These are phyloP conservation scores for Pogoniulus pusillus DNA, from an alignment of 2,797 vertebrate genomes.

Conservation along the genomic window DNA sequence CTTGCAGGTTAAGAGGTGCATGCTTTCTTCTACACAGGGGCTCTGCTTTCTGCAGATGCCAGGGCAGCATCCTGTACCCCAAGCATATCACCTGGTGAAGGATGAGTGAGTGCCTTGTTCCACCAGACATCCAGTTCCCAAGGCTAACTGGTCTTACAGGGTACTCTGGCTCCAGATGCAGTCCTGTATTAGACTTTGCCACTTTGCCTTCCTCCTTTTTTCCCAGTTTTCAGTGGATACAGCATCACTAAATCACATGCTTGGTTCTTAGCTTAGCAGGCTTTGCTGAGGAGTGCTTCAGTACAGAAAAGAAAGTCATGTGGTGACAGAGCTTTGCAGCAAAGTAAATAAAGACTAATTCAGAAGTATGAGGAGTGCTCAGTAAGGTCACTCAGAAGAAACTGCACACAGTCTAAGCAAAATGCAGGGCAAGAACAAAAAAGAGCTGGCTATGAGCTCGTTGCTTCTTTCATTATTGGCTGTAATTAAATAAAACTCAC, in stretches of 20 bases:
- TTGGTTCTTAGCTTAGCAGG: slow-evolving; percentile 1
- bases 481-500: not conserved
- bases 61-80: not conserved
- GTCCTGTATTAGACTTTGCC: not conserved
- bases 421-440: not conserved
- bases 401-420: not conserved
- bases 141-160: not conserved
- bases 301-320: not conserved
- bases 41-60: not conserved
- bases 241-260: not conserved
- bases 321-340: slow-evolving; percentile 1
- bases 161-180: not conserved
- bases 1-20: not conserved
- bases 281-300: not conserved
- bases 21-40: not conserved
- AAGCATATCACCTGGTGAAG: not conserved
- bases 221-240: not conserved
- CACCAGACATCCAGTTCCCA: not conserved
- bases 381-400: slow-evolving; percentile 2
- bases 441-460: not conserved
- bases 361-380: not conserved
- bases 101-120: not conserved
- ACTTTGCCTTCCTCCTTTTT: not conserved
- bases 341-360: slow-evolving; percentile 60
- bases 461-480: not conserved